A percentile compares a stretch with the other conserved stretches of the same genome.
Evolutionary conservation across 1,140 invertebrate species (phyloP).

Genomic region (Onthophagus taurus): DNA sequence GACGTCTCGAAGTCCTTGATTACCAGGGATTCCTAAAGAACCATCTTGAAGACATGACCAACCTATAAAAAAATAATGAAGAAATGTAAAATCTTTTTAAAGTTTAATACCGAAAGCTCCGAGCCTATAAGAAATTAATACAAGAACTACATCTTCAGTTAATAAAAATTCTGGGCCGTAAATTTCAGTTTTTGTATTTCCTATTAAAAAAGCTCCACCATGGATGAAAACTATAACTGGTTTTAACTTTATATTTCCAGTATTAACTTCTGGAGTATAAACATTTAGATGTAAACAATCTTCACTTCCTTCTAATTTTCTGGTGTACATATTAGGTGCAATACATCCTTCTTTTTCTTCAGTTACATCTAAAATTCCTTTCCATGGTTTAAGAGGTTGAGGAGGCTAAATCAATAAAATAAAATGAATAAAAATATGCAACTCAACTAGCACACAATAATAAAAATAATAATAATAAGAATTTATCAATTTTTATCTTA

Average conservation of each 20-base stretch:
- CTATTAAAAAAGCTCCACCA: constrained; percentile 49
- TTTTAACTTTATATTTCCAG: too few species aligned
- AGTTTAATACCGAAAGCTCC: constrained; percentile 38
- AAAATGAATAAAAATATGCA: too few species aligned
- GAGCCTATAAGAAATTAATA: constrained; percentile 42
- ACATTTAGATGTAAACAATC: constrained; percentile 68
- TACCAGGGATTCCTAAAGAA: constrained; percentile 9
- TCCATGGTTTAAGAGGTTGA: constrained; percentile 45
- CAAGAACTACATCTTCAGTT: constrained; percentile 43
- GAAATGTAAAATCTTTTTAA: neutral
- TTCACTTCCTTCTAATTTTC: constrained; percentile 41
- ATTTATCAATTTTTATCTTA: neutral
- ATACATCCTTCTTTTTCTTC: constrained; percentile 29
- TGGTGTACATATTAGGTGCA: neutral
- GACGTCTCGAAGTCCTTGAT: constrained; percentile 9
- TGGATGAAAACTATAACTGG: constrained; percentile 61
- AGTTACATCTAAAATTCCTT: constrained; percentile 40
- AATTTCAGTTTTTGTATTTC: constrained; percentile 43
- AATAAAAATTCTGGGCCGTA: constrained; percentile 54
- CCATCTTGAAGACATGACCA: constrained; percentile 12
- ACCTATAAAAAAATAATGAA: constrained; percentile 5
- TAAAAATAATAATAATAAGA: neutral
- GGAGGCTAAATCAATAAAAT: constrained; percentile 47
- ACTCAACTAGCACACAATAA: too few species aligned
- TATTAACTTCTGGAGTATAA: constrained; percentile 47